Base-by-base conservation (phyloP, 2,888 invertebrate species). In the Drosophila mimica region DNA sequence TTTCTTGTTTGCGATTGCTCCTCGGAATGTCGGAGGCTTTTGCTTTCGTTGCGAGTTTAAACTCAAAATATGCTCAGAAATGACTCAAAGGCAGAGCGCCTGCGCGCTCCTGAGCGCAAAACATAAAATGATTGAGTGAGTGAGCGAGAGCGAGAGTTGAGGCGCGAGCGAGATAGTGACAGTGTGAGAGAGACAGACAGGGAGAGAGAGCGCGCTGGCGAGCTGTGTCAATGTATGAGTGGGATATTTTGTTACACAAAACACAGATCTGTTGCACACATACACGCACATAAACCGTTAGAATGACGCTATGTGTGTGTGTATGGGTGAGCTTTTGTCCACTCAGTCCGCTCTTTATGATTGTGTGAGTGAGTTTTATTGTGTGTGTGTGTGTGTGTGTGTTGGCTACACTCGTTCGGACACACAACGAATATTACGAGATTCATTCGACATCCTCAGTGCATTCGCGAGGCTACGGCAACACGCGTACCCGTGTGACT, bases 161-260 rank as follows among this genome's bases (percentile, higher is more conserved):
- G 57, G 58, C 40, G 58, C 56, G 36, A 48, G 36, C 8, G 38
- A 28, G 25, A 48, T 7, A 36, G n/a, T 40, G 40, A 40, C 40
- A n/a, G 40, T 40, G n/a, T 11, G n/a, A 11, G 9, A 40, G 11
- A 11, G 40, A 40, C 9, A 59, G 58, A 52, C 64, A 51, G 53
- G 17, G 38, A 60, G 54, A 20, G 53, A 40, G 48, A 38, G 67
- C 54, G 48, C 15, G 8, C 25, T 46, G 46, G 25, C 25, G 46
- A 52, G 60, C 11, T 48, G 25, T 38, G 38, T 43, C 3, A 20
- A 17, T 49, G 57, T 86, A 38, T 83, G 68, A 66, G 83, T 83
- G 87, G 56, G 87, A 87, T 87, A 90, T 87, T 88, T 81, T 87
- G 88, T 87, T 90, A 90, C 86, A 90, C 87, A 86, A 85, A 79